These are phyloP conservation scores for Pachyrhynchus sulphureomaculatus DNA, from an alignment of 1,140 invertebrate species.

Conservation along the genomic window DNA sequence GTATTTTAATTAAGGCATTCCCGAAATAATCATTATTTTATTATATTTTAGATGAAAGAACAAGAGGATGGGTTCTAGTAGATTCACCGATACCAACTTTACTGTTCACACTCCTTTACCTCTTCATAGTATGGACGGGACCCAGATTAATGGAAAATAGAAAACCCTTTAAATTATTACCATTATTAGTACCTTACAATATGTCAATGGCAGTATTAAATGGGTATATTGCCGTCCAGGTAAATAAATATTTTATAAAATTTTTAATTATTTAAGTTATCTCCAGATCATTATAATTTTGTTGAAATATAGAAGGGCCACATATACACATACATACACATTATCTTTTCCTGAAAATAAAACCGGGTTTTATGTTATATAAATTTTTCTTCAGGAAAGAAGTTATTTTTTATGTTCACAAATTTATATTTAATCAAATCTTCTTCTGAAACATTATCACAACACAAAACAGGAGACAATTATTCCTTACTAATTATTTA, in stretches of 20 bases:
- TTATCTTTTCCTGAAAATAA: too few species aligned
- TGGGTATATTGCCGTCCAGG: conserved; percentile 79
- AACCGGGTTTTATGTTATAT: too few species aligned
- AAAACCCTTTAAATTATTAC: conserved; percentile 75
- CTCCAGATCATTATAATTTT: background rate
- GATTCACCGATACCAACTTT: conserved; percentile 79
- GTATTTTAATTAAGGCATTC: too few species aligned
- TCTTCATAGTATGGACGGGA: conserved; percentile 77
- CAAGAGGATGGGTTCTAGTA: conserved; percentile 84
- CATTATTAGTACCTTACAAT: conserved; percentile 83
- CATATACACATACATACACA: too few species aligned
- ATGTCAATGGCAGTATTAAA: conserved; percentile 81
- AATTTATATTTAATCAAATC: too few species aligned
- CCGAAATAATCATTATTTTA: too few species aligned
- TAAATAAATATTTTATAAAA: conserved; percentile 42
- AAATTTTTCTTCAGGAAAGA: too few species aligned
- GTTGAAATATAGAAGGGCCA: background rate
- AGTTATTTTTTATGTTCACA: too few species aligned
- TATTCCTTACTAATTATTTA: too few species aligned
- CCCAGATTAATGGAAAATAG: conserved; percentile 82
- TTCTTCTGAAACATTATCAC: too few species aligned
- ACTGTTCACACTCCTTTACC: conserved; percentile 72
- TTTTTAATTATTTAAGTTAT: background rate
- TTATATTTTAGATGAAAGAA: conserved; percentile 69
- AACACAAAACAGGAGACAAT: too few species aligned